Percentiles rank a stretch among this genome's conserved stretches.
Evolutionary conservation across 2,888 invertebrate species (phyloP).

Genomic region (Lissocephala sabroskyi): DNA sequence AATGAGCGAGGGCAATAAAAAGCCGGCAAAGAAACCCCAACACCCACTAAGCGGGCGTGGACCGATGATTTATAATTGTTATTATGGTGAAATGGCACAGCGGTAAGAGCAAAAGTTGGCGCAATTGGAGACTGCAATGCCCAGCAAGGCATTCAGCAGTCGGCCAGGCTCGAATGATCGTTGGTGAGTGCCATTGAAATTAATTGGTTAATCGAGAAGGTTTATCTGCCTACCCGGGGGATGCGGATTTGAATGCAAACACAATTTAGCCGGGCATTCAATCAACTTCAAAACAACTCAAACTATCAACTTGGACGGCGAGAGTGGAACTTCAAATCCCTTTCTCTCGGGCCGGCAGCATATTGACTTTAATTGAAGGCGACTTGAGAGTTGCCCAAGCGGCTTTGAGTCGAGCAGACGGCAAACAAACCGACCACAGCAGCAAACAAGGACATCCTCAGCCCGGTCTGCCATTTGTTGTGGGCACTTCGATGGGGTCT

Average conservation of each 20-base stretch:
- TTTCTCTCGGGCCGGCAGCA: too few relatives aligned
- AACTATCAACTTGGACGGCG: too few relatives aligned
- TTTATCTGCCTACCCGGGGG: too few relatives aligned
- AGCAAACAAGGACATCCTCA: constrained; percentile 50
- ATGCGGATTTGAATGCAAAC: too few relatives aligned
- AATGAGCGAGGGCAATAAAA: constrained; percentile 58
- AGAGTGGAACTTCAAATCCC: too few relatives aligned
- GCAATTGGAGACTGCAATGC: constrained; percentile 16
- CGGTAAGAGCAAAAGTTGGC: too few relatives aligned
- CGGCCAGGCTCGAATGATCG: too few relatives aligned
- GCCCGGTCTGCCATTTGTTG: constrained; percentile 3
- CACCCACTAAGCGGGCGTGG: constrained; percentile 29
- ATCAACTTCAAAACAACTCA: too few relatives aligned
- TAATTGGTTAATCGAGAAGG: too few relatives aligned
- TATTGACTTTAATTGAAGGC: constrained; percentile 57
- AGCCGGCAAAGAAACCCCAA: constrained; percentile 16
- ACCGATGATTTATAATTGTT: constrained; percentile 52
- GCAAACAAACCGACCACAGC: constrained; percentile 56
- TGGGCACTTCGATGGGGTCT: neutral
- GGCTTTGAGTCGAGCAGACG: constrained; percentile 17
- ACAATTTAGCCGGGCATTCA: too few relatives aligned
- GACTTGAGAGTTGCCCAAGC: constrained; percentile 18
- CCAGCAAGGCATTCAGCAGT: too few relatives aligned
- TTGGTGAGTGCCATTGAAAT: constrained; percentile 26
- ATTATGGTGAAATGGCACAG: constrained; percentile 43